Percentiles rank a stretch among this genome's conserved stretches.
These are phyloP conservation scores for Oscheius sp. DNA, from an alignment of 1,140 invertebrate genomes.

Conservation along the genomic window DNA sequence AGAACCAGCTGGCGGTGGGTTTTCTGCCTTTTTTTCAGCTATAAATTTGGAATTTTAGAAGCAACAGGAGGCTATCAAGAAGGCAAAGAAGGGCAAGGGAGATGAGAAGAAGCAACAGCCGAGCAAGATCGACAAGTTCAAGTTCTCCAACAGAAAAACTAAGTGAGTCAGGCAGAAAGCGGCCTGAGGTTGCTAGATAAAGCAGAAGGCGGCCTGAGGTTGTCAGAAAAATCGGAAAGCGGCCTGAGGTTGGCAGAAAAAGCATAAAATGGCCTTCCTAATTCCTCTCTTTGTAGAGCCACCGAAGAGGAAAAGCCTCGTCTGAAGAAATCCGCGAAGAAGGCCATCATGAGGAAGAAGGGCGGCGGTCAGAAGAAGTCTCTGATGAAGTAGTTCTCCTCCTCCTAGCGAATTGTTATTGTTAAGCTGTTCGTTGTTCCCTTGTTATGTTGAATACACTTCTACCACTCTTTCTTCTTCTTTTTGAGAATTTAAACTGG, in stretches of 20 bases:
- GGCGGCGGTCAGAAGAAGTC: not conserved
- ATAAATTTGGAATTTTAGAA: not conserved
- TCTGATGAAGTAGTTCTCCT: not conserved
- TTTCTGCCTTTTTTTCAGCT: not conserved
- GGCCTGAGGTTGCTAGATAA: too few relatives aligned
- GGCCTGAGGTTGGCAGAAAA: too few relatives aligned
- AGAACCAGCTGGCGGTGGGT: slow-evolving; percentile 13
- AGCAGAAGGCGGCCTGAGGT: too few relatives aligned
- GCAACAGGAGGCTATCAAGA: slow-evolving; percentile 8
- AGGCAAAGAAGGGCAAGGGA: not conserved
- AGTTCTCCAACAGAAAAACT: slow-evolving; percentile 19
- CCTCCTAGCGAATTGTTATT: not conserved
- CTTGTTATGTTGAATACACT: not conserved
- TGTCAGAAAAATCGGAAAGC: too few relatives aligned
- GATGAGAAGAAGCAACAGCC: slow-evolving; percentile 1
- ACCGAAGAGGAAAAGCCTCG: slow-evolving; percentile 11
- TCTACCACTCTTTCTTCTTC: too few relatives aligned
- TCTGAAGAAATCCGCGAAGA: slow-evolving; percentile 26
- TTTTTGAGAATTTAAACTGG: too few relatives aligned
- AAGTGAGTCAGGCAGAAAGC: too few relatives aligned
- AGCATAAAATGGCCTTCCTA: not conserved
- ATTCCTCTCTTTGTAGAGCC: not conserved
- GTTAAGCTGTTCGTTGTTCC: not conserved
- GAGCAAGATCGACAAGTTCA: slow-evolving; percentile 20
- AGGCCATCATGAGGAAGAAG: slow-evolving; percentile 26